Percentiles rank a stretch among this genome's conserved stretches.
These are phyloP conservation scores for Lamprologus sp. DNA, from an alignment of 2,113 vertebrate genomes.

Conservation along the genomic window DNA sequence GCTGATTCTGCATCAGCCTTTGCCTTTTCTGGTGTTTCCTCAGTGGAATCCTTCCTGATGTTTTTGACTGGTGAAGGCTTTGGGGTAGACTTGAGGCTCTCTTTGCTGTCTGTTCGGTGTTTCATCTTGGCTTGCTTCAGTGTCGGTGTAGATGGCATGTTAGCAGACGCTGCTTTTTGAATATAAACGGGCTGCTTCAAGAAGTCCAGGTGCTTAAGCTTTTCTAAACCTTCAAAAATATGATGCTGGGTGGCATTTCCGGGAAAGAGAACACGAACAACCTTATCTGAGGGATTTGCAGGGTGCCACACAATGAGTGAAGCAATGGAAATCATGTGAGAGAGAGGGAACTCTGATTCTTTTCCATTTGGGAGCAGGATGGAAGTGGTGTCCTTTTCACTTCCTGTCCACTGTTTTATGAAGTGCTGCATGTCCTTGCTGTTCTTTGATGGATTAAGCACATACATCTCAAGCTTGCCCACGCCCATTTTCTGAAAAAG, in stretches of 20 bases:
- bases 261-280: constrained; percentile 90
- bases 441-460: constrained; percentile 88
- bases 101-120: constrained; percentile 86
- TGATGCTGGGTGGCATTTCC: constrained; percentile 90
- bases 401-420: constrained; percentile 93
- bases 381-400: constrained; percentile 82
- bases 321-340: constrained; percentile 87
- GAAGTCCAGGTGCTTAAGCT: constrained; percentile 92
- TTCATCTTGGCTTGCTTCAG: constrained; percentile 88
- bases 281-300: constrained; percentile 90
- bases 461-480: constrained; percentile 95
- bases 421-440: constrained; percentile 95
- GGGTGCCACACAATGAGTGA: constrained; percentile 97
- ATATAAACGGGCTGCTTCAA: constrained; percentile 87
- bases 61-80: constrained; percentile 78
- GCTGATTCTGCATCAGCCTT: constrained; percentile 66
- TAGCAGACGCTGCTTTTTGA: constrained; percentile 80
- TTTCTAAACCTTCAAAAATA: constrained; percentile 92
- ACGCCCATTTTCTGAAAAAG: constrained; percentile 98
- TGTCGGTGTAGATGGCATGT: constrained; percentile 68
- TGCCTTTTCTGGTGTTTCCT: constrained; percentile 76
- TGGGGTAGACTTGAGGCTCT: constrained; percentile 83
- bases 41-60: constrained; percentile 82
- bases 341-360: constrained; percentile 85
- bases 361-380: constrained; percentile 83